Evolutionary conservation across 2,797 vertebrate species (phyloP).

Genomic region (Sebastes aleutianus): DNA sequence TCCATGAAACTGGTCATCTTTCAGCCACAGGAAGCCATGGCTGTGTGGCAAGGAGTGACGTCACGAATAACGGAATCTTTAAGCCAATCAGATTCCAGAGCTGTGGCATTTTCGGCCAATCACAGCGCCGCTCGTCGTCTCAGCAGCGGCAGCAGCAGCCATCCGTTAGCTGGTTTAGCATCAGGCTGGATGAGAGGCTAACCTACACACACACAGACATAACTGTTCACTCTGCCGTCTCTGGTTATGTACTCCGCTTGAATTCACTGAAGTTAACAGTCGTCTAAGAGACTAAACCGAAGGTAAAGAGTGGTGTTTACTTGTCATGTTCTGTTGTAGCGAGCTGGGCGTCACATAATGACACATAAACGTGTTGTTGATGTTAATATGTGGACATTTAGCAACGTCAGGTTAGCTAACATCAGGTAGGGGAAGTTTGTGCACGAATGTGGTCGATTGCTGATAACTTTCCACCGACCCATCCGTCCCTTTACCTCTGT

Average conservation of each 20-base stretch:
- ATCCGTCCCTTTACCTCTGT: rapidly evolving
- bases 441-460: background rate
- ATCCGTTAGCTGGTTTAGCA: constrained; percentile 57
- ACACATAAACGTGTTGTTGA: constrained; percentile 29
- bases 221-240: background rate
- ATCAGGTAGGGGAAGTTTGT: constrained; percentile 14
- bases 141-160: background rate
- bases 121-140: constrained; percentile 16
- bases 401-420: constrained; percentile 12
- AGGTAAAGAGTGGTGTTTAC: constrained; percentile 58
- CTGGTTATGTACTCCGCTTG: constrained; percentile 8
- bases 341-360: constrained; percentile 47
- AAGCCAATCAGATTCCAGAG: constrained; percentile 61
- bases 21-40: background rate
- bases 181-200: constrained; percentile 39
- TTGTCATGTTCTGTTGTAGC: constrained; percentile 20
- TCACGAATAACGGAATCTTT: constrained; percentile 66
- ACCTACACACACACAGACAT: background rate
- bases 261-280: constrained; percentile 2
- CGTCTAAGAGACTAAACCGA: constrained; percentile 1
- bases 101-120: constrained; percentile 59
- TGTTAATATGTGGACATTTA: constrained; percentile 35
- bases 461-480: background rate
- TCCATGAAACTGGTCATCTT: background rate
- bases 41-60: background rate